phyloP scores from a whole-genome alignment of 2,888 invertebrate genomes.

The Agrilus biguttatus region DNA sequence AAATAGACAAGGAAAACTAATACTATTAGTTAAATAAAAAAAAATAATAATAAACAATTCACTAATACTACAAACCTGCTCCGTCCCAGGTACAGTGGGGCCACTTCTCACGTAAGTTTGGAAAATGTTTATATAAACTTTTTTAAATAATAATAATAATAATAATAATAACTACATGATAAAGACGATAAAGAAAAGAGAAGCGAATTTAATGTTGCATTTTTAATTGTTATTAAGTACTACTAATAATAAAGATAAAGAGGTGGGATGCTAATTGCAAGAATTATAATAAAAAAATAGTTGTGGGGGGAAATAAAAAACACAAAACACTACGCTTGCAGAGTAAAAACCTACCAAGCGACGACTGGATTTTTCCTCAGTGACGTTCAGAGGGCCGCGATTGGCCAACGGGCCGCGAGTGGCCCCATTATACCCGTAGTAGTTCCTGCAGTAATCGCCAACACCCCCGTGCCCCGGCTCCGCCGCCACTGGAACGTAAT shows the following conservation, averaged over 20 bases:
- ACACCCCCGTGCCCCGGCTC: conserved; percentile 64
- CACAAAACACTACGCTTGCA: conserved; percentile 3
- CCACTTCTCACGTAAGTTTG: conserved; percentile 15
- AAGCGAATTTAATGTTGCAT: neutral
- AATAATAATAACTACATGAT: neutral
- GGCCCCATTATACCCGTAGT: conserved; percentile 58
- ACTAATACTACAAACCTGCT: conserved; percentile 12
- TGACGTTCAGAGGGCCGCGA: conserved; percentile 39
- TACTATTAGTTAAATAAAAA: too few species aligned
- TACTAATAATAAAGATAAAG: neutral
- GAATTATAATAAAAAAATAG: conserved; percentile 5
- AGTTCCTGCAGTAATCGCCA: conserved; percentile 79
- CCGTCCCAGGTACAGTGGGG: conserved; percentile 22
- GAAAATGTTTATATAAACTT: too few species aligned
- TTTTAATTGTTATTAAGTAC: neutral
- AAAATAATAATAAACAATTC: conserved; percentile 1
- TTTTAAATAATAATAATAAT: neutral
- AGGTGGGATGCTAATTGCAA: conserved; percentile 2
- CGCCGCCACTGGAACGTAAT: conserved; percentile 63
- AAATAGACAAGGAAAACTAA: conserved; percentile 1
- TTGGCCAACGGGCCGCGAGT: conserved; percentile 27
- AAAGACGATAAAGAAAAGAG: neutral
- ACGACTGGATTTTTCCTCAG: conserved; percentile 49
- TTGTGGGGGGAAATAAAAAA: neutral
- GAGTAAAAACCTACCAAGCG: conserved; percentile 50